phyloP scores from a whole-genome alignment of 2,113 vertebrate genomes.

The Tetrax tetrax region DNA sequence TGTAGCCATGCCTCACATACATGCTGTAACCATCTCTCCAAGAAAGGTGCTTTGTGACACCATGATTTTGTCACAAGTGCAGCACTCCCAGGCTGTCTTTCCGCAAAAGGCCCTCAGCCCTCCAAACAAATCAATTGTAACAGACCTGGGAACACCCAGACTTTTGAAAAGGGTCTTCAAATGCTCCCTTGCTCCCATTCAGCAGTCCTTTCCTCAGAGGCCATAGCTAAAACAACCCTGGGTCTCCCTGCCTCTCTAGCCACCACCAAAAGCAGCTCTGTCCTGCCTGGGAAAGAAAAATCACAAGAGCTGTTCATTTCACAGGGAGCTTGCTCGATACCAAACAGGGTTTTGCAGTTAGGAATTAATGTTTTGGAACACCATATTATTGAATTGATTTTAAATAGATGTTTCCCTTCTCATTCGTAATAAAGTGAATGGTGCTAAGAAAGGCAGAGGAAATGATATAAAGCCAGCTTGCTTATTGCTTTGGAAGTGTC shows the following conservation, averaged over 20 bases:
- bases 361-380: slow-evolving; percentile 59
- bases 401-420: slow-evolving; percentile 70
- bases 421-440: slow-evolving; percentile 43
- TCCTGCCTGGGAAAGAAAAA: neutral
- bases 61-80: accelerated
- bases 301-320: neutral
- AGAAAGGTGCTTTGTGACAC: neutral
- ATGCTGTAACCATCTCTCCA: neutral
- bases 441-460: slow-evolving; percentile 43
- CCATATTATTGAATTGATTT: slow-evolving; percentile 56
- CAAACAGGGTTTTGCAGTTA: neutral
- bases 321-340: neutral
- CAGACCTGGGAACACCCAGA: neutral
- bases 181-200: neutral
- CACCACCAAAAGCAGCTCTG: neutral
- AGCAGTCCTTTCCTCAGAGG: neutral
- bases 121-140: neutral
- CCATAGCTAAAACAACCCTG: no score
- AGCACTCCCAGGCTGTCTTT: neutral
- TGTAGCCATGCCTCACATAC: neutral
- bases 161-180: neutral
- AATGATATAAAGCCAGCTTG: slow-evolving; percentile 42
- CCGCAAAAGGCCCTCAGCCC: neutral
- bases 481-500: slow-evolving; percentile 63
- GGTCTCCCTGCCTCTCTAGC: neutral